phyloP scores from a whole-genome alignment of 2,797 vertebrate genomes.

The Cyprinodon diabolis region DNA sequence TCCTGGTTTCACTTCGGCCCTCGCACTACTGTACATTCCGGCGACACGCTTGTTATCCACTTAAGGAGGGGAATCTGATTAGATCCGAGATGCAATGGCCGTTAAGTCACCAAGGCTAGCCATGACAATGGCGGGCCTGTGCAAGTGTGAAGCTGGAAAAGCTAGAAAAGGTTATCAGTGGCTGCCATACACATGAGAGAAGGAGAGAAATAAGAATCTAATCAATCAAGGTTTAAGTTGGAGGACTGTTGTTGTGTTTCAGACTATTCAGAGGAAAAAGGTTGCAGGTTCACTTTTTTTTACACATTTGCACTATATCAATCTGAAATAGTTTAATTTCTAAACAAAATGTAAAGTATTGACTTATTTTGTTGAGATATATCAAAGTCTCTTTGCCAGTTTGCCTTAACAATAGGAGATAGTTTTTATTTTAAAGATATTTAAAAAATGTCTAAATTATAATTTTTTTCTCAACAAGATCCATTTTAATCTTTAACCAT shows the following conservation, averaged over 20 bases:
- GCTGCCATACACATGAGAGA: constrained; percentile 35
- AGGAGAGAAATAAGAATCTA: constrained; percentile 55
- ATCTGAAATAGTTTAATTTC: not conserved
- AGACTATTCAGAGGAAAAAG: constrained; percentile 20
- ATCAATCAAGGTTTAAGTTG: constrained; percentile 55
- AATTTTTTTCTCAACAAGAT: not conserved
- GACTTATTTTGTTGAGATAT: not conserved
- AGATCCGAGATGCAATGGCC: constrained; percentile 76
- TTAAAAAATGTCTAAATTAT: constrained; percentile 24
- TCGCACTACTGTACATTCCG: constrained; percentile 81
- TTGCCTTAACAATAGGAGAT: constrained; percentile 18
- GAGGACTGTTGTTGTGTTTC: constrained; percentile 45
- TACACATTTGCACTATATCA: constrained; percentile 34
- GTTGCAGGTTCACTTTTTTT: constrained; percentile 63
- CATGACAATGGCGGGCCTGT: constrained; percentile 68
- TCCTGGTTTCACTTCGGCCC: constrained; percentile 72
- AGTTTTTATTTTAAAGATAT: constrained; percentile 26
- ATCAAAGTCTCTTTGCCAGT: not conserved
- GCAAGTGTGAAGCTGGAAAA: constrained; percentile 68
- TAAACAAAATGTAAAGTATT: not conserved
- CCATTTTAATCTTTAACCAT: not conserved
- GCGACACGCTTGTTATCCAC: constrained; percentile 81
- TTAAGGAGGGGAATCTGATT: constrained; percentile 75
- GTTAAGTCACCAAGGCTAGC: constrained; percentile 68
- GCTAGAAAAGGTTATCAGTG: constrained; percentile 60